phyloP scores from a whole-genome alignment of 2,888 invertebrate species.

The Cataglyphis livida region DNA sequence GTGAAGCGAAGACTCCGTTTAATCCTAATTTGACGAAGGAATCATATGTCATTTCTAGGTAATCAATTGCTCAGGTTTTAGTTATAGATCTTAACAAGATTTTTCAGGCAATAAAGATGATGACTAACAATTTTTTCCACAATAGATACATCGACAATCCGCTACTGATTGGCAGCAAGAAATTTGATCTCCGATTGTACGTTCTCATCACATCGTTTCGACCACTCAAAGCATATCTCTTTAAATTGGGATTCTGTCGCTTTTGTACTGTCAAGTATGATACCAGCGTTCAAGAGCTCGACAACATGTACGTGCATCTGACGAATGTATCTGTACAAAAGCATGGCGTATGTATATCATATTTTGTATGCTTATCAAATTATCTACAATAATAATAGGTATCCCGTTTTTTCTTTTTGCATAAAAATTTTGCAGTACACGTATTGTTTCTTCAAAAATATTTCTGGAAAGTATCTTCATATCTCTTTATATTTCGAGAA shows the following conservation, averaged over 20 bases:
- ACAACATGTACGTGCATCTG: conserved; percentile 97
- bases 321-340: conserved; percentile 99
- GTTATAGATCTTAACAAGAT: background rate
- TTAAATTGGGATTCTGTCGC: conserved; percentile 96
- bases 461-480: too few species aligned
- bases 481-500: too few species aligned
- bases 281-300: conserved; percentile 93
- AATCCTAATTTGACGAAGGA: conserved; percentile 95
- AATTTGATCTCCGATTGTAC: conserved; percentile 97
- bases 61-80: conserved; percentile 40
- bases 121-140: background rate
- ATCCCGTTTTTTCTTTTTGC: background rate
- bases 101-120: background rate
- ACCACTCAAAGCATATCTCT: conserved; percentile 97
- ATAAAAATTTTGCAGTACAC: background rate
- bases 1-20: conserved; percentile 94
- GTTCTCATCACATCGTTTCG: conserved; percentile 97
- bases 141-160: conserved; percentile 96
- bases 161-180: conserved; percentile 97
- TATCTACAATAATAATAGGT: background rate
- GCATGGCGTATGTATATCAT: conserved; percentile 90
- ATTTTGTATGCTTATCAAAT: conserved; percentile 13
- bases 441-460: too few species aligned
- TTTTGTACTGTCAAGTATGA: conserved; percentile 99
- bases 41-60: conserved; percentile 97